These are phyloP conservation scores for Rhincodon typus DNA, from an alignment of 2,797 vertebrate genomes.

Conservation along the genomic window DNA sequence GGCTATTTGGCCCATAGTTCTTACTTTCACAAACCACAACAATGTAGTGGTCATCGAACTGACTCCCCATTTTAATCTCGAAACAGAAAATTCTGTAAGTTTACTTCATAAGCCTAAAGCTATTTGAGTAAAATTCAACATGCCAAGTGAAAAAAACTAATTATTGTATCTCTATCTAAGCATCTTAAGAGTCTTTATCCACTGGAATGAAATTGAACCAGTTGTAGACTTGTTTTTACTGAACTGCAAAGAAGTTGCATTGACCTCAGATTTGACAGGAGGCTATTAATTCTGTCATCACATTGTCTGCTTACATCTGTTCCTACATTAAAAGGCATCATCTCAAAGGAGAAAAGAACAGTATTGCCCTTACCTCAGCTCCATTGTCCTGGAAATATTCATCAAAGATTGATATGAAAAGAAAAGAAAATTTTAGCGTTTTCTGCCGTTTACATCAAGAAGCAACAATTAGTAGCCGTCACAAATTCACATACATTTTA, in stretches of 20 bases:
- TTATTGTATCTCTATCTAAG: background rate
- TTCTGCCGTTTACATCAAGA: background rate
- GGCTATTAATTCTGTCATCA: background rate
- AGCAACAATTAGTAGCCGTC: background rate
- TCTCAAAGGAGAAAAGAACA: background rate
- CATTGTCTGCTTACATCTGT: too few relatives aligned
- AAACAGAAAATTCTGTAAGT: background rate
- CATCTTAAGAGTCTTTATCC: background rate
- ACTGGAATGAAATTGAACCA: background rate
- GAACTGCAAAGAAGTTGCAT: background rate
- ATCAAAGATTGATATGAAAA: background rate
- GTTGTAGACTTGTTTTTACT: background rate
- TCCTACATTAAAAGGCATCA: background rate
- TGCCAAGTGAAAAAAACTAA: background rate
- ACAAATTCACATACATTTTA: background rate
- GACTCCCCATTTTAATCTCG: background rate
- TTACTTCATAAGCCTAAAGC: background rate
- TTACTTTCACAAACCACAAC: background rate
- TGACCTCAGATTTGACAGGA: background rate
- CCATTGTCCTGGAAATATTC: background rate
- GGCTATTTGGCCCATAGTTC: background rate
- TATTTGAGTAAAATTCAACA: background rate
- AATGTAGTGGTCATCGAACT: background rate
- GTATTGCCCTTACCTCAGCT: background rate
- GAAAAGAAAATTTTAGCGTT: background rate